Conservation (phyloP, 2,888 invertebrate genomes). For the Mythimna albipuncta region DNA sequence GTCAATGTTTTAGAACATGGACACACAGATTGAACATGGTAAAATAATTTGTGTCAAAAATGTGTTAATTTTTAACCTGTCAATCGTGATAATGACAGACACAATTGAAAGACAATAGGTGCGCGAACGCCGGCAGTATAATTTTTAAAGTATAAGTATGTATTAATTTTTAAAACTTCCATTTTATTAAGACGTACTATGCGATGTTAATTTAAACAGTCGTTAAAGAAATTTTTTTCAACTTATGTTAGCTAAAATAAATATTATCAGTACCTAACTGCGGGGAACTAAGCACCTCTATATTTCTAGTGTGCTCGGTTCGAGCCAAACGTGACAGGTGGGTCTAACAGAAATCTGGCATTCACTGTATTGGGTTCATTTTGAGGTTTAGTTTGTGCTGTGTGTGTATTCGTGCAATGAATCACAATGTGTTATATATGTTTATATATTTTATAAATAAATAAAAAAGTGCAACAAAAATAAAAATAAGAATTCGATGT, state of each 20-base stretch:
- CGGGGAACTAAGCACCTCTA: slow-evolving; percentile 10
- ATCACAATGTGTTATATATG: slow-evolving; percentile 2
- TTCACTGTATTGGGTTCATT: slow-evolving; percentile 26
- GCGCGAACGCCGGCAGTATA: too few relatives aligned
- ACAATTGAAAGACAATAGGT: too few relatives aligned
- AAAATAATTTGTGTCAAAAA: not conserved
- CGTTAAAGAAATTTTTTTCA: not conserved
- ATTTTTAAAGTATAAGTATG: too few relatives aligned
- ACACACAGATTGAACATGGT: too few relatives aligned
- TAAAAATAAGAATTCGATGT: too few relatives aligned
- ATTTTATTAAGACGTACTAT: not conserved
- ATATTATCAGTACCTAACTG: slow-evolving; percentile 20
- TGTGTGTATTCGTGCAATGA: slow-evolving; percentile 1
- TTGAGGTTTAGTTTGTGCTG: slow-evolving; percentile 10
- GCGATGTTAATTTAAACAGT: not conserved
- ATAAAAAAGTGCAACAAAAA: not conserved
- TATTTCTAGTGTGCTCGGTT: slow-evolving; percentile 23
- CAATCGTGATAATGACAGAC: too few relatives aligned
- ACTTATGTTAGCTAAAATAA: slow-evolving; percentile 38
- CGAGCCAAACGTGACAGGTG: slow-evolving; percentile 54
- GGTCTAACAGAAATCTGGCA: slow-evolving; percentile 25
- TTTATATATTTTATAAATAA: not conserved
- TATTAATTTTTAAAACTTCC: not conserved
- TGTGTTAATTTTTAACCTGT: too few relatives aligned
- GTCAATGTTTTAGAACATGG: too few relatives aligned